Base-by-base conservation (phyloP, 2,888 invertebrate genomes). In the Drosophila rubida region DNA sequence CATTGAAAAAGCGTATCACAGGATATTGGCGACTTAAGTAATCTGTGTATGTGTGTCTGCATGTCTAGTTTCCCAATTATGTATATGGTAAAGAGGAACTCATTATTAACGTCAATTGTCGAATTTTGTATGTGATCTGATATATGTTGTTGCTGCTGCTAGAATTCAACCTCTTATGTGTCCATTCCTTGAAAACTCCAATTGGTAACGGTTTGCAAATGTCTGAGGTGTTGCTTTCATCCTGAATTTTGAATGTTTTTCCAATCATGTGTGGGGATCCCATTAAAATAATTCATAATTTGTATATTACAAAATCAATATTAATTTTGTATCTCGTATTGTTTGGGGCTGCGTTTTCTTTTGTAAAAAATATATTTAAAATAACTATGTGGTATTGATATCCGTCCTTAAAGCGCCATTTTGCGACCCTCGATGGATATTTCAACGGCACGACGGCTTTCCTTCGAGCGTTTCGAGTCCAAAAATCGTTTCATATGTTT, bases 371-470 rank as follows among this genome's bases (percentile, higher is more conserved):
- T 32, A 32, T 19, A 7, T 19, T 11, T 22, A 46, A 37, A 16
- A 30, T 54, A 53, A 50, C 49, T 71, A 50, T 13, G 49, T 45
- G n/a, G 23, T 35, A 35, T 14, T 41, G 11, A n/a, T 55, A 48
- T 55, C 16, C 8, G 22, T 51, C 19, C 58, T 93, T 95, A 98
- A 70, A 99, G 94, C 80, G 97, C 95, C 98, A 99, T 98, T 93
- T 97, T 97, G 88, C 98, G 94, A 22, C 99, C 99, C 93, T 99
- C 98, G 80, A 99, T 97, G 67, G 98, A 98, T 91, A 99, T 98
- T 83, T 96, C 95, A 54, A 98, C 97, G 65, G 98, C 98, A 87
- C 97, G 93, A 71, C 96, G 94, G 11, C 95, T 93, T 88, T 96
- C 95, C 89, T 95, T 95, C 87, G 95, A 91, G 32, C 96, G 94